These are phyloP conservation scores for Herpailurus yagouaroundi DNA, from an alignment of 2,113 vertebrate species.

Conservation along the genomic window DNA sequence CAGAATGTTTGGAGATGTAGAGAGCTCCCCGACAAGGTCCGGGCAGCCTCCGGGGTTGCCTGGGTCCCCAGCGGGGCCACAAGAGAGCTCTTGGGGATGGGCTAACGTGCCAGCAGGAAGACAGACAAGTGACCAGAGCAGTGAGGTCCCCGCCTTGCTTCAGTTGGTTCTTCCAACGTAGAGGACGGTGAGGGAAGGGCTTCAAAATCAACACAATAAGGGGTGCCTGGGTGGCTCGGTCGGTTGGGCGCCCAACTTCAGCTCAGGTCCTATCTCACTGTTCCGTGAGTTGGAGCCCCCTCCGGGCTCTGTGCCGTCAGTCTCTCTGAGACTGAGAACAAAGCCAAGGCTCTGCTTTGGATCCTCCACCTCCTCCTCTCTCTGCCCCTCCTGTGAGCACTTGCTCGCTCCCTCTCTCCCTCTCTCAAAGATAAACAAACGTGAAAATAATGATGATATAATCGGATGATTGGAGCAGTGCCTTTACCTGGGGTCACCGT, in stretches of 20 bases:
- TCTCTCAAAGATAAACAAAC: too few species aligned
- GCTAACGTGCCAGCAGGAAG: background rate
- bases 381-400: too few species aligned
- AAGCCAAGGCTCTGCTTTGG: too few species aligned
- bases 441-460: too few species aligned
- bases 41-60: background rate
- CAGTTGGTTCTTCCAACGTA: background rate
- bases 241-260: too few species aligned
- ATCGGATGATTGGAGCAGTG: background rate
- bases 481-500: accelerated
- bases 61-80: background rate
- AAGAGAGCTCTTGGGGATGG: background rate
- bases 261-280: too few species aligned
- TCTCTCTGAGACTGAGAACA: too few species aligned
- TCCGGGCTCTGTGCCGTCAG: too few species aligned
- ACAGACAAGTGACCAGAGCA: background rate
- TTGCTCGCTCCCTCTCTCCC: too few species aligned
- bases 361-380: too few species aligned
- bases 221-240: too few species aligned
- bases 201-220: background rate
- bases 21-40: background rate
- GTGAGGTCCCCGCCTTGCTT: background rate
- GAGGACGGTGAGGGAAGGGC: background rate
- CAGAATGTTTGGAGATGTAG: background rate
- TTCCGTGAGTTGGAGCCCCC: too few species aligned